These are phyloP conservation scores for Channallabes apus DNA, from an alignment of 2,797 vertebrate species.

Conservation along the genomic window DNA sequence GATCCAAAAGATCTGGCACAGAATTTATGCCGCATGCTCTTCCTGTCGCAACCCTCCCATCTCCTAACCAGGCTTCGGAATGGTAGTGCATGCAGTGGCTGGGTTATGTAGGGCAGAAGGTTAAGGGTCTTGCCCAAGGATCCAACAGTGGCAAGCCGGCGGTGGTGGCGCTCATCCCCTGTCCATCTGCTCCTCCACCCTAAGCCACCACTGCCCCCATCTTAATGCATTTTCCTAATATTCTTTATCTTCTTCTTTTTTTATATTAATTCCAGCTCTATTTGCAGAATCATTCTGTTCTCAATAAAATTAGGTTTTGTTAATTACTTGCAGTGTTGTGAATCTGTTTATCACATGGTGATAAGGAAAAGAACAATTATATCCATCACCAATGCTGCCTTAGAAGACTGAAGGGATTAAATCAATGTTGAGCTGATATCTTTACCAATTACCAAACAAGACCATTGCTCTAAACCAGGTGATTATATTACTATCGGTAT, in stretches of 20 bases:
- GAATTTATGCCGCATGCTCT: too few relatives aligned
- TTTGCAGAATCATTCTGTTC: neutral
- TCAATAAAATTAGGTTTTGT: neutral
- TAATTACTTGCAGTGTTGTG: neutral
- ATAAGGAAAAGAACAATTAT: neutral
- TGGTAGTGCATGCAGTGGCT: too few relatives aligned
- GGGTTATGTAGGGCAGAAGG: too few relatives aligned
- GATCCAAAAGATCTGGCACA: too few relatives aligned
- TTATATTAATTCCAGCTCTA: neutral
- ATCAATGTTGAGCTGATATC: neutral
- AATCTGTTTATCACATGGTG: neutral
- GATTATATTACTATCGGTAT: neutral
- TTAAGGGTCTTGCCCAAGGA: too few relatives aligned
- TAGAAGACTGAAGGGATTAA: neutral
- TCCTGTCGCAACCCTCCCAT: too few relatives aligned
- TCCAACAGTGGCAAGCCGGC: too few relatives aligned
- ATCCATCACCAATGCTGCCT: neutral
- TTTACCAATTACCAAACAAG: constrained; percentile 6
- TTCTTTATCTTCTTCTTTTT: neutral
- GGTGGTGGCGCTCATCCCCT: too few relatives aligned
- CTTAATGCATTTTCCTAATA: neutral
- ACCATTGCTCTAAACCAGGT: neutral
- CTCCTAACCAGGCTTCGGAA: too few relatives aligned
- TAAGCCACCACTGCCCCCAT: too few relatives aligned
- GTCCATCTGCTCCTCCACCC: too few relatives aligned